These are phyloP conservation scores for Monochamus alternatus DNA, from an alignment of 2,888 invertebrate genomes.

Conservation along the genomic window DNA sequence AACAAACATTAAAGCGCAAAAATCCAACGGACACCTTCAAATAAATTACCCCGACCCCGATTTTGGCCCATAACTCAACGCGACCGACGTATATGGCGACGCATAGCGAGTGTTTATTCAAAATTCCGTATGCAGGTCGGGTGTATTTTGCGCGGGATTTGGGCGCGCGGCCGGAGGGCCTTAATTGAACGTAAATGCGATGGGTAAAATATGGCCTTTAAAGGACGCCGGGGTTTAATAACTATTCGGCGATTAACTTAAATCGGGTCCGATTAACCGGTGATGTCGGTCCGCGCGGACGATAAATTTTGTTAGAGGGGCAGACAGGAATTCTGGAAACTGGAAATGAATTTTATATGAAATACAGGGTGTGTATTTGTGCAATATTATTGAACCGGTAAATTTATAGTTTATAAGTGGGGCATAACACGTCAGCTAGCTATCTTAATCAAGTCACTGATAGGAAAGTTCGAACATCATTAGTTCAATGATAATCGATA, in stretches of 20 bases:
- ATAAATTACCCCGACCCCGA: neutral
- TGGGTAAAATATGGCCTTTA: neutral
- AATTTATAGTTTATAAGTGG: too few relatives aligned
- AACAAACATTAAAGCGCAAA: too few relatives aligned
- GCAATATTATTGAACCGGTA: too few relatives aligned
- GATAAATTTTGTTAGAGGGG: neutral
- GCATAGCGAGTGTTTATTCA: constrained; percentile 5
- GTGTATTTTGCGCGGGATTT: neutral
- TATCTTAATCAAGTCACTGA: too few relatives aligned
- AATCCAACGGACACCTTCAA: too few relatives aligned
- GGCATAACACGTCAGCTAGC: too few relatives aligned
- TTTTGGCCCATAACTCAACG: neutral
- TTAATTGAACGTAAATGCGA: neutral
- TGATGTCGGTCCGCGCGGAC: neutral
- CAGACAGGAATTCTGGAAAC: neutral
- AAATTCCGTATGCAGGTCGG: neutral
- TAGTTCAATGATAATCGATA: too few relatives aligned
- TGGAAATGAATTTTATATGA: neutral
- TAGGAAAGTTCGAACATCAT: too few relatives aligned
- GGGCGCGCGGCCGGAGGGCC: neutral
- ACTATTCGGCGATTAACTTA: neutral
- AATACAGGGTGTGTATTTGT: too few relatives aligned
- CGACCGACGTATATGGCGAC: neutral
- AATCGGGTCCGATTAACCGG: neutral
- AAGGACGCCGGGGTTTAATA: neutral